These are phyloP conservation scores for Syngnathus scovelli DNA, from an alignment of 2,113 vertebrate species.

Conservation along the genomic window DNA sequence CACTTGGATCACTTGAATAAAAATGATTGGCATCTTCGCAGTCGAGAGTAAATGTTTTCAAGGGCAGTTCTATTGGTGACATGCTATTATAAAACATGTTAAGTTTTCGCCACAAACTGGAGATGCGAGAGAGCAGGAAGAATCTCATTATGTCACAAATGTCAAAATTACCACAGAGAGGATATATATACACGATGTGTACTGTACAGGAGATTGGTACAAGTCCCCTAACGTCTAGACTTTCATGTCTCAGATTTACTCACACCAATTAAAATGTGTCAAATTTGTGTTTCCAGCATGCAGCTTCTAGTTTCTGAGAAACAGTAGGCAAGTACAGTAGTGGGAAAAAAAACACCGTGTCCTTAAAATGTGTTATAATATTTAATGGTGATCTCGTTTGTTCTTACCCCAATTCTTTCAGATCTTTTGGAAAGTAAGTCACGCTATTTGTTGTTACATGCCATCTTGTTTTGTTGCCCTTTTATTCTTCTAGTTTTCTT, in stretches of 20 bases:
- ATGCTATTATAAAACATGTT: background rate
- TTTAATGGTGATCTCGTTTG: slow-evolving; percentile 28
- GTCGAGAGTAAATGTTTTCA: background rate
- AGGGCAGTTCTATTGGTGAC: too few species aligned
- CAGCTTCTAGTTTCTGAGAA: slow-evolving; percentile 18
- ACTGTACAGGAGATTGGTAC: slow-evolving; percentile 1
- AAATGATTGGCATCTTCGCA: background rate
- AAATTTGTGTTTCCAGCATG: slow-evolving; percentile 34
- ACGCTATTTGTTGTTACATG: slow-evolving; percentile 23
- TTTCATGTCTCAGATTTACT: slow-evolving; percentile 46
- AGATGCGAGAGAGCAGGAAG: background rate
- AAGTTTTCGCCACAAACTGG: background rate
- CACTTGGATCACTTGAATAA: background rate
- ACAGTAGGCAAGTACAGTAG: slow-evolving; percentile 1
- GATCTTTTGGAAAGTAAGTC: slow-evolving; percentile 34
- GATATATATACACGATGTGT: background rate
- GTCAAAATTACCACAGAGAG: background rate
- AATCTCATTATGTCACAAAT: background rate
- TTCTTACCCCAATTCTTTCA: slow-evolving; percentile 35
- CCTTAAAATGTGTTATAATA: slow-evolving; percentile 34
- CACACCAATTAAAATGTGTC: slow-evolving; percentile 63
- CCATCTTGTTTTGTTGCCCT: slow-evolving; percentile 6
- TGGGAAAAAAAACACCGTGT: slow-evolving; percentile 12
- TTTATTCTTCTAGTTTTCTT: slow-evolving; percentile 18
- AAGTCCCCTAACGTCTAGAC: slow-evolving; percentile 25